These are phyloP conservation scores for Microplitis demolitor DNA, from an alignment of 1,140 invertebrate genomes.

Conservation along the genomic window DNA sequence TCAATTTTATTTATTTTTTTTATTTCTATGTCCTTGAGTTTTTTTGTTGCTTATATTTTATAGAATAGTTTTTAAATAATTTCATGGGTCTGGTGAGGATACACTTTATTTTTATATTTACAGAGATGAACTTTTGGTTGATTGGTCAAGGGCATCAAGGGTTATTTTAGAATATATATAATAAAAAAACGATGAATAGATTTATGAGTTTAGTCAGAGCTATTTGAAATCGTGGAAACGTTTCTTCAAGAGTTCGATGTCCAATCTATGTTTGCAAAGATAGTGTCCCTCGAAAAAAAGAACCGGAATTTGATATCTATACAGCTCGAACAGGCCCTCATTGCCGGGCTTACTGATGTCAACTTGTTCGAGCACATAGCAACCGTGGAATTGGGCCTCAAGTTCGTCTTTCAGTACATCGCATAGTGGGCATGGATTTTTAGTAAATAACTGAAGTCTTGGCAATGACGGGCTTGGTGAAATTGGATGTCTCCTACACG, in stretches of 20 bases:
- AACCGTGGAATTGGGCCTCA: constrained; percentile 62
- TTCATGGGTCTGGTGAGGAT: too few relatives aligned
- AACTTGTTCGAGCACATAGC: constrained; percentile 72
- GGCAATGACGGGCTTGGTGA: constrained; percentile 51
- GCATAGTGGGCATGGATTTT: constrained; percentile 80
- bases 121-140: too few relatives aligned
- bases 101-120: too few relatives aligned
- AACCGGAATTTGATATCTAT: constrained; percentile 85
- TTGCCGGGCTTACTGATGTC: constrained; percentile 78
- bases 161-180: too few relatives aligned
- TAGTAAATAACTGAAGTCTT: constrained; percentile 79
- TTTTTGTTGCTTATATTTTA: background rate
- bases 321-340: constrained; percentile 72
- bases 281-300: constrained; percentile 82
- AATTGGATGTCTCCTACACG: constrained; percentile 41
- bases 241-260: constrained; percentile 63
- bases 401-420: constrained; percentile 78
- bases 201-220: background rate
- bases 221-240: constrained; percentile 50
- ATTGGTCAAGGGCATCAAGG: too few relatives aligned
- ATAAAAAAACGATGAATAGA: too few relatives aligned
- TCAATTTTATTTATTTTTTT: background rate
- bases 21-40: background rate
- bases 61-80: too few relatives aligned
- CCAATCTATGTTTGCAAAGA: constrained; percentile 81